A percentile compares a stretch with the other conserved stretches of the same genome.
Evolutionary conservation across 2,113 vertebrate species (phyloP).

Genomic region (Seriola dumerili): DNA sequence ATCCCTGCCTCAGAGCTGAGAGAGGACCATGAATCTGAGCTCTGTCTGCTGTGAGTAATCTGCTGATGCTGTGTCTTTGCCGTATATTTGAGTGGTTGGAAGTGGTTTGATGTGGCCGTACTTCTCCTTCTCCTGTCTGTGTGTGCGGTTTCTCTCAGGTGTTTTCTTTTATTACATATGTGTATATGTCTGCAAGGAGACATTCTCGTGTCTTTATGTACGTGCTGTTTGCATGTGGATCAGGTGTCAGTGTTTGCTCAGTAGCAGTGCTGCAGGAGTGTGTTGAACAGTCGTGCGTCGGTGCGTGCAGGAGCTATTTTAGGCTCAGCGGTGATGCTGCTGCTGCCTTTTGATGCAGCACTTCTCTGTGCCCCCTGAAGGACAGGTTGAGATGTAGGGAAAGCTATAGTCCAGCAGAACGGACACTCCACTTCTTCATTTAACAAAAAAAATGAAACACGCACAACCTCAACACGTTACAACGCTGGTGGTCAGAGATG

Average conservation of each 20-base stretch:
- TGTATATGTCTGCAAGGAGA: not conserved
- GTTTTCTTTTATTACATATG: constrained; percentile 6
- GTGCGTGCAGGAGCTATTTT: constrained; percentile 80
- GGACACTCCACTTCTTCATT: not conserved
- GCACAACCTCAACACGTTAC: constrained; percentile 2
- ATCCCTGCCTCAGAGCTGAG: constrained; percentile 51
- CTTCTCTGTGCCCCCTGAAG: constrained; percentile 81
- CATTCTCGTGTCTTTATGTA: constrained; percentile 11
- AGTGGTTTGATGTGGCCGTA: constrained; percentile 35
- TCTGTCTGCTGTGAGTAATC: constrained; percentile 78
- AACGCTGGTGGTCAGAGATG: constrained; percentile 21
- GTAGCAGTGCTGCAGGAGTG: constrained; percentile 64
- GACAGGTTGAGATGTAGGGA: constrained; percentile 66
- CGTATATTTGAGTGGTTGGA: constrained; percentile 19
- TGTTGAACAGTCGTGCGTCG: constrained; percentile 50
- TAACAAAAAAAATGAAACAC: constrained; percentile 14
- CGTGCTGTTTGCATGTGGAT: constrained; percentile 40
- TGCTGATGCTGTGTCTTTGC: constrained; percentile 53
- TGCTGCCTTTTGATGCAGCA: constrained; percentile 79
- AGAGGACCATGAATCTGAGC: constrained; percentile 73
- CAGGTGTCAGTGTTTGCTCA: constrained; percentile 58
- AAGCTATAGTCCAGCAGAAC: constrained; percentile 13
- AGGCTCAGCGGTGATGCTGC: constrained; percentile 71
- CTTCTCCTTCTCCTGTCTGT: constrained; percentile 15
- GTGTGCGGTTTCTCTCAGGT: constrained; percentile 20